phyloP scores from a whole-genome alignment of 1,140 invertebrate species.

The Colletes latitarsis region DNA sequence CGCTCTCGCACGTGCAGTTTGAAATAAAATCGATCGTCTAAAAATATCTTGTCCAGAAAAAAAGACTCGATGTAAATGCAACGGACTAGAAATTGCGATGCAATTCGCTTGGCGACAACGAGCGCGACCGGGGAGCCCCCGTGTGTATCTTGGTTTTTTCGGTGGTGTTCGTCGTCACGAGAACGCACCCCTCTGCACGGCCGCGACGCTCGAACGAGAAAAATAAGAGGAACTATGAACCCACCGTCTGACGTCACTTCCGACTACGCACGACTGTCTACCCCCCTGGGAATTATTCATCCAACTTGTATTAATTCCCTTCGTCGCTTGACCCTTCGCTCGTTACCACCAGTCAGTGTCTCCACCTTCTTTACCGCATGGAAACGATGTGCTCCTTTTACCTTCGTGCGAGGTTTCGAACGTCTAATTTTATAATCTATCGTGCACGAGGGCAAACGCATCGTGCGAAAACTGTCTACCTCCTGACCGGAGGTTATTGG shows the following conservation, averaged over 20 bases:
- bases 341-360: conserved; percentile 29
- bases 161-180: background rate
- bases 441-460: conserved; percentile 72
- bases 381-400: conserved; percentile 30
- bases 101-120: background rate
- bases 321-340: conserved; percentile 41
- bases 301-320: conserved; percentile 36
- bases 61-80: conserved; percentile 59
- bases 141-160: background rate
- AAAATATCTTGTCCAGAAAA: conserved; percentile 30
- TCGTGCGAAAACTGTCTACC: conserved; percentile 58
- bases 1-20: conserved; percentile 3
- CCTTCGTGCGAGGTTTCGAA: conserved; percentile 63
- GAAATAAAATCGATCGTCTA: conserved; percentile 51
- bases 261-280: conserved; percentile 32
- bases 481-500: conserved; percentile 72
- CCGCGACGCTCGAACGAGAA: background rate
- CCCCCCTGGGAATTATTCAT: conserved; percentile 35
- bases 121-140: background rate
- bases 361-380: conserved; percentile 40
- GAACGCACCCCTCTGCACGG: background rate
- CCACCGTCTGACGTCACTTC: conserved; percentile 44
- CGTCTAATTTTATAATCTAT: conserved; percentile 77
- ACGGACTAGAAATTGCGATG: conserved; percentile 59
- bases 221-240: conserved; percentile 57